Conservation (phyloP, 1,140 invertebrate genomes). For the Bombus pascuorum region DNA sequence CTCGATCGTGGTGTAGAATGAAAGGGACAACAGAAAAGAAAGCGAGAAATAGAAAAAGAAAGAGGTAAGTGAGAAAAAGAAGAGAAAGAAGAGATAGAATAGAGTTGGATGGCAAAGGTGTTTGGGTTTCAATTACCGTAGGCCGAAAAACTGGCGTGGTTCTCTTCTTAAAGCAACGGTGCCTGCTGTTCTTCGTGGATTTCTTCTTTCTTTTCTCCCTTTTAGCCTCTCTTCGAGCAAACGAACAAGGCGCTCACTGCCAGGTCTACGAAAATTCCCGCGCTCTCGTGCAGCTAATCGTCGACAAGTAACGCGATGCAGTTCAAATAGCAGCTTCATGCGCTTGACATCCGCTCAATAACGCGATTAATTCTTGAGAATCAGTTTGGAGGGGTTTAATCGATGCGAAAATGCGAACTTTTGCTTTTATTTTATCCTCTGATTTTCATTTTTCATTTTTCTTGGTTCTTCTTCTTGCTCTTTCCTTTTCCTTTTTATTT, state of each 20-base stretch:
- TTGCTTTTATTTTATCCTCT: not conserved
- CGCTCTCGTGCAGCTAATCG: conserved; percentile 30
- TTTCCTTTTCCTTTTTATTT: too few relatives aligned
- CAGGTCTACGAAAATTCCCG: conserved; percentile 1
- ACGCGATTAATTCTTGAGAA: not conserved
- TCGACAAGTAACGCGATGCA: conserved; percentile 14
- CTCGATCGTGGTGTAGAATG: too few relatives aligned
- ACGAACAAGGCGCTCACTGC: too few relatives aligned
- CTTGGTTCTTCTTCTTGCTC: too few relatives aligned
- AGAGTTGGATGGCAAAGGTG: conserved; percentile 1
- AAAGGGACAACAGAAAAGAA: not conserved
- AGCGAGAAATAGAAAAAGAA: not conserved
- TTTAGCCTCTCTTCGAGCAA: not conserved
- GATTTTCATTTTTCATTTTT: not conserved
- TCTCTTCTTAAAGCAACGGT: conserved; percentile 25
- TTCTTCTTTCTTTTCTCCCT: not conserved
- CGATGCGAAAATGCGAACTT: too few relatives aligned
- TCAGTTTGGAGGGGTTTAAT: not conserved
- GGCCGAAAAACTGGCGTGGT: conserved; percentile 20
- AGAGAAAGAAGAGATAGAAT: not conserved
- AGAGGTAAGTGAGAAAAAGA: not conserved
- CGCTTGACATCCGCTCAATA: not conserved
- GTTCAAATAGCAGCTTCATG: not conserved
- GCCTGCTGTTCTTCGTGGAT: not conserved
- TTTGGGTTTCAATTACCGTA: conserved; percentile 44